Evolutionary conservation across 2,888 invertebrate genomes (phyloP), one percentile per base, ranked within the genome.

Genomic region (Andricus curvator): DNA sequence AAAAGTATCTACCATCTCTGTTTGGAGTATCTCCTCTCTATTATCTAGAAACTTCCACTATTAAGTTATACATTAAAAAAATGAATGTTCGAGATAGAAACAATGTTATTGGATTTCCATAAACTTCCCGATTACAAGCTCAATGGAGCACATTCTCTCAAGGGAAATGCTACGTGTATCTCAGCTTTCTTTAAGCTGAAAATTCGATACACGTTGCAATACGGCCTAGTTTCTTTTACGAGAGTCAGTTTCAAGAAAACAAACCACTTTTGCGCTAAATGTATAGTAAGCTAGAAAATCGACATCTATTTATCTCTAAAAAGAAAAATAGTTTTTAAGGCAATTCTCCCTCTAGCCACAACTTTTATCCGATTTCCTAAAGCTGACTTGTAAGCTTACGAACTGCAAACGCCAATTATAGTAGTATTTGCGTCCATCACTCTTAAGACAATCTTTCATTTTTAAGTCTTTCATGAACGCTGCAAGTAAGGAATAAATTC

Each of bases 161-260:
- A 33, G 74, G 51, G 51, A 56, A 74, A 74, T 74, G 13, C 33
- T 74, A 51, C 56, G 56, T 37, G 74, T 74, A 74, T 56, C 74
- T 74, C 37, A 74, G 74, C 33, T 74, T 56, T 20, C 56, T 74
- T 51, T 51, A 70, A 70, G 70, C 70, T 70, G 25, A 70, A 70
- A 70, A 70, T 70, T 70, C 70, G 51, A 70, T 70, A 48, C 70
- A 70, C 70, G 70, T 70, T 70, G 70, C 70, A 51, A 70, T 70
- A 70, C 51, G 51, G 70, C 48, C 70, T 70, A 70, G 70, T 70
- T 70, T 29, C 70, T 70, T 70, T 51, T 70, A 70, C 25, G 51
- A 48, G 70, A 70, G 51, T 48, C 29, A 70, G 56, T 74, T 33
- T 48, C 74, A 29, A 74, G 74, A 56, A 20, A 74, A 74, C 33